Conservation (phyloP, 2,797 vertebrate genomes). For the Syngnathus rostellatus region DNA sequence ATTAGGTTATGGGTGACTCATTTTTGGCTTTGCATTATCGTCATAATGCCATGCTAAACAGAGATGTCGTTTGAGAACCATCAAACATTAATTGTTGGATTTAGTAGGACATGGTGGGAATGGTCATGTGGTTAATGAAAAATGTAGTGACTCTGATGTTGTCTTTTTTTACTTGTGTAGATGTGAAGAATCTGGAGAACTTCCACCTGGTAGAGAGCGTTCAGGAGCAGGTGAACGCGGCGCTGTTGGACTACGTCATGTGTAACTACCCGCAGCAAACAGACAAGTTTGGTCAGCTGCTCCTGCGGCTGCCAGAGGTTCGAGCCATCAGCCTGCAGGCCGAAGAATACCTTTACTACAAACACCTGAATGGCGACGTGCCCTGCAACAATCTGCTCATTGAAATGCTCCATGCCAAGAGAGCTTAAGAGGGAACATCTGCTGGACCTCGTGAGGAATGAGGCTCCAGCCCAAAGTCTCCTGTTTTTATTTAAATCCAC, state of each 20-base stretch:
- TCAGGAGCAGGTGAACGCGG: slow-evolving; percentile 94
- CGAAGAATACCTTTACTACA: slow-evolving; percentile 98
- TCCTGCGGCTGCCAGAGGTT: slow-evolving; percentile 92
- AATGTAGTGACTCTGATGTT: neutral
- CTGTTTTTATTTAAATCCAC: neutral
- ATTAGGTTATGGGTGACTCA: slow-evolving; percentile 2
- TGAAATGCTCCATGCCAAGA: slow-evolving; percentile 97
- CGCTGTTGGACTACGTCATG: slow-evolving; percentile 94
- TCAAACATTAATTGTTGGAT: too few relatives aligned
- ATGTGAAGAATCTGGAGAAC: slow-evolving; percentile 98
- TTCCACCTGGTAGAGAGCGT: slow-evolving; percentile 95
- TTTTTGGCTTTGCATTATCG: slow-evolving; percentile 5
- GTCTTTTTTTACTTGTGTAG: slow-evolving; percentile 51
- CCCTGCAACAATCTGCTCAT: slow-evolving; percentile 99
- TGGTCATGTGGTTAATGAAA: neutral
- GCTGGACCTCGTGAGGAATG: slow-evolving; percentile 16
- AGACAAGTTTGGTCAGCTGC: slow-evolving; percentile 94
- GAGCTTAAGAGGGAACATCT: slow-evolving; percentile 70
- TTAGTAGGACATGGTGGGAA: too few relatives aligned
- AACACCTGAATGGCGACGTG: slow-evolving; percentile 98
- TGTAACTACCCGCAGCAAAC: slow-evolving; percentile 96
- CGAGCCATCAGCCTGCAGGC: slow-evolving; percentile 96
- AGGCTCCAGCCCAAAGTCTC: slow-evolving; percentile 28
- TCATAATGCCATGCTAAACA: neutral
- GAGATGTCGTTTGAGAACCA: neutral